Base-by-base conservation (phyloP, 2,113 vertebrate species). In the Silurus asotus region DNA sequence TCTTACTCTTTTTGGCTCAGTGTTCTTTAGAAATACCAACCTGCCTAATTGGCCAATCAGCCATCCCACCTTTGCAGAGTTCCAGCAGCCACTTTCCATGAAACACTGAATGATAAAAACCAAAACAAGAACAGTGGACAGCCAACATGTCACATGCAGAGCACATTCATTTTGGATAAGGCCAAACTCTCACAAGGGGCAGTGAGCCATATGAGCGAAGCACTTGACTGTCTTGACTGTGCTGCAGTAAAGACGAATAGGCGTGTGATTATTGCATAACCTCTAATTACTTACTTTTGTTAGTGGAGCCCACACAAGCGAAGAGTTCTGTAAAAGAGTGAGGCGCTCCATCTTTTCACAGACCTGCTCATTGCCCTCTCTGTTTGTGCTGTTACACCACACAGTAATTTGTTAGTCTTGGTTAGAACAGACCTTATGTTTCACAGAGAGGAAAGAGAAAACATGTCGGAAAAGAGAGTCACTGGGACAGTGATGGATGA, bases 401-500 rank as follows among this genome's bases (percentile, higher is more conserved):
- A 91, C 93, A 94, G 92, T 90, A 85, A 88, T 93, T 94, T 92
- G 91, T 94, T 92, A 90, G 84, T 88, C 86, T 88, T 56, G 53
- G 56, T 89, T 92, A 91, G 91, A 67, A 81, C 45, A 48, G 62
- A 74, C 88, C 61, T 81, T 78, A 84, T 70, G 69, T 87, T 89
- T 88, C 58, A 84, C 59, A 28, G 53, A 59, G 45, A 75, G 74
- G 9, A 69, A 81, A 67, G 37, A 74, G 86, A 76, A 59, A 75
- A 53, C 58, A 28, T 83, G 56, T 59, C 85, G 67, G 65, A 84
- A 69, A 91, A 92, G 90, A 89, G 86, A 45, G 87, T 91, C 85
- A 77, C 53, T 67, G 82, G 76, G 93, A 92, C 93, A 93, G 58
- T 94, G 94, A 94, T 93, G 91, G 92, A 95, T 88, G 90, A 92